Evolutionary conservation across 2,797 vertebrate species (phyloP), one percentile per base, ranked within the genome.

Genomic region (Eulemur mongoz): DNA sequence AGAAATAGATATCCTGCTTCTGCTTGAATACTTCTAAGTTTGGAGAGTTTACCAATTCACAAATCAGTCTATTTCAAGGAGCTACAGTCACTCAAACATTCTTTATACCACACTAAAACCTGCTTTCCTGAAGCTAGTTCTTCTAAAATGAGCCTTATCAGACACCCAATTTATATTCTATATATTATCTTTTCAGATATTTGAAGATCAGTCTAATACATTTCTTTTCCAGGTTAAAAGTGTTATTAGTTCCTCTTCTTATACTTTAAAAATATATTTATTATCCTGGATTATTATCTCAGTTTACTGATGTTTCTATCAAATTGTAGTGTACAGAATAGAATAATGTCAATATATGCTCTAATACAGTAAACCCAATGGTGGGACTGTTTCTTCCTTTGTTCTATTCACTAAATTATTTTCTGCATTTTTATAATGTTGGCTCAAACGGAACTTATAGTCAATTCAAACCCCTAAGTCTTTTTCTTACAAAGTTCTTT

Each of bases 401-500:
- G 40, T 79, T 87, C 54, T 86, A 5, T 54, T 90, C 81, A 93
- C 17, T 89, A 87, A 87, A 73, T 75, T 91, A 91, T 85, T 96
- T 95, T 95, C 45, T 92, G 48, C 40, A 94, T 87, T 89, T 96
- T 97, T 91, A 75, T 20, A 80, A 76, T 4, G 38, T 13, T 84
- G 50, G 48, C 59, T 92, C 43, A 85, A 88, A 89, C 8, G 27
- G 48, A 94, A 82, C 25, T 63, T 89, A 30, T 23, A 84, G 20
- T 86, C 12, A 95, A 65, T 81, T 95, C 40, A 91, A 96, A 91
- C 9, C 43, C 11, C 43, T 32, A 35, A 45, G 43, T 92, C 48
- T 81, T 96, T 90, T 96, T 82, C 43, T 81, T 70, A 81, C 40
- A 61, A 94, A 91, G 40, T 89, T 91, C 50, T 94, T 94, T 85